Conservation (phyloP, 2,113 vertebrate genomes). For the Pangasianodon hypophthalmus region DNA sequence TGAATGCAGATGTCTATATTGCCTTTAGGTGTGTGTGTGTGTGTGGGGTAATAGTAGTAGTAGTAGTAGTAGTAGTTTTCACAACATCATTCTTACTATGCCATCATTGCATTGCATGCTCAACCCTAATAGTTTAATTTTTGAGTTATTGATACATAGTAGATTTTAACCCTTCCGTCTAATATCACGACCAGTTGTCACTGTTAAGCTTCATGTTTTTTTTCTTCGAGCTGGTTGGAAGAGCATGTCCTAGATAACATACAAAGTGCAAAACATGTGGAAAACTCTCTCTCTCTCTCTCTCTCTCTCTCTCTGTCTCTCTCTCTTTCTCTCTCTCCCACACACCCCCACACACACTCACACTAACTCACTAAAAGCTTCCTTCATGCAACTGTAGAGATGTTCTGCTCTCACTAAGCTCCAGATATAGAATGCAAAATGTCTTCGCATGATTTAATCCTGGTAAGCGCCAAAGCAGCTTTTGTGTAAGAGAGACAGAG, state of each 20-base stretch:
- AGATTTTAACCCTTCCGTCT: neutral
- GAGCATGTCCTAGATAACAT: slow-evolving; percentile 36
- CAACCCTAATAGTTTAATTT: neutral
- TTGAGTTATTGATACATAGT: neutral
- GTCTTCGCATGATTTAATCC: slow-evolving; percentile 49
- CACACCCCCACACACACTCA: neutral
- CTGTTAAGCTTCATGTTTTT: neutral
- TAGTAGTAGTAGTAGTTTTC: neutral
- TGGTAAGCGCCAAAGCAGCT: slow-evolving; percentile 51
- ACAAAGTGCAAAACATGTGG: neutral
- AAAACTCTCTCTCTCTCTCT: neutral
- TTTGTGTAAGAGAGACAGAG: slow-evolving; percentile 47
- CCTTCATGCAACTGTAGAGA: slow-evolving; percentile 7
- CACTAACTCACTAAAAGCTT: slow-evolving; percentile 42
- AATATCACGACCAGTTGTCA: neutral
- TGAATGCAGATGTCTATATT: neutral
- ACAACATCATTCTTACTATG: neutral
- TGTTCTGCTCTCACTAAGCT: slow-evolving; percentile 25
- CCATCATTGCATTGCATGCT: neutral
- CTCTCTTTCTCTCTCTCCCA: neutral
- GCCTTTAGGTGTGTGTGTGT: neutral
- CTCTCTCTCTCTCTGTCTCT: neutral
- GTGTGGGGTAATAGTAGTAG: neutral
- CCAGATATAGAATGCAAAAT: slow-evolving; percentile 49
- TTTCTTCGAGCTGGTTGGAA: slow-evolving; percentile 2